Evolutionary conservation across 2,888 invertebrate species (phyloP), one percentile per base, ranked within the genome.

Genomic region (Coleophora flavipennella): DNA sequence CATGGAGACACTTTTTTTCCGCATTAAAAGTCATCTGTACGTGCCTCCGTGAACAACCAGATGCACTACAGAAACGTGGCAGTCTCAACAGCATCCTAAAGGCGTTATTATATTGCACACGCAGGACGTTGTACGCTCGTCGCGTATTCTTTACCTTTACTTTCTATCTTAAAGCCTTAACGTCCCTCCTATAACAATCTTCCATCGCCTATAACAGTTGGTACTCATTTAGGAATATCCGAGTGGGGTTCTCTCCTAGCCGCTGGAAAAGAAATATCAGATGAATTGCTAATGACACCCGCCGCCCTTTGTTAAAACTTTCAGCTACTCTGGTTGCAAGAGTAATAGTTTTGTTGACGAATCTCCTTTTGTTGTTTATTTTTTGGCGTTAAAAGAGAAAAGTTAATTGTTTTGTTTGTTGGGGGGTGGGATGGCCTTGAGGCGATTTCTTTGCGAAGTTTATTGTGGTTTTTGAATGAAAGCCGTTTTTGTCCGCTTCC

Each of bases 231-330:
- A 56, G 57, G 58, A 52, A 55, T 59, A 58, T 64, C 45, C 42
- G 50, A 39, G 38, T 41, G 48, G 48, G 48, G 51, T 50, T 46
- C 36, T 49, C 46, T 52, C 56, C 61, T 60, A 59, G 61, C 59
- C 54, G 47, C 55, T 50, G 53, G 54, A 58, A 59, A 54, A 53
- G 49, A 55, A 61, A 60, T 59, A 54, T 55, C 57, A 60, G 61
- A 70, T 69, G 71, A 70, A 70, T 70, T 60, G 68, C 65, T 65
- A 67, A 68, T 66, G 63, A 61, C 56, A 53, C n/a, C n/a, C 4
- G 11, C 28, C 8, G 8, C 10, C 11, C 29, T 29, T 29, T 29
- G 10, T 10, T n/a, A 4, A 29, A 29, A 29, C 29, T 29, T 29
- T 29, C 11, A 29, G 29, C 7, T 11, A 10, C 29, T 9, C 10